Conservation (phyloP, 2,797 vertebrate species). For the Anguilla obscura region DNA sequence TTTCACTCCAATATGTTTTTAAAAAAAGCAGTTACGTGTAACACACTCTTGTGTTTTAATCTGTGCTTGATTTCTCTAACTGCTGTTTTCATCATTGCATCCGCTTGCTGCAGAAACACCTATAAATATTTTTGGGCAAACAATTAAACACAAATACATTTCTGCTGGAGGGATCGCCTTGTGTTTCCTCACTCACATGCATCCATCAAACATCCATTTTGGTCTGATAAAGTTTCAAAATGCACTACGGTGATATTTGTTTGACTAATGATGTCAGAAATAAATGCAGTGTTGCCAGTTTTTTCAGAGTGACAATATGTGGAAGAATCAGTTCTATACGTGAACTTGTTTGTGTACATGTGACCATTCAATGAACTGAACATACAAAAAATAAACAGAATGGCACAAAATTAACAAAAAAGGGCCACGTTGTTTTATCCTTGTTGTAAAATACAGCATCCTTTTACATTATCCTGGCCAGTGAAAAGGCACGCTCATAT, state of each 20-base stretch:
- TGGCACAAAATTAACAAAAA: neutral
- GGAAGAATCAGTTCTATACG: neutral
- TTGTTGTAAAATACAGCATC: neutral
- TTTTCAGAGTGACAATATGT: neutral
- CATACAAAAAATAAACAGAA: neutral
- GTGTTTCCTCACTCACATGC: neutral
- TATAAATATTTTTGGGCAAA: neutral
- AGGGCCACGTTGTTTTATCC: neutral
- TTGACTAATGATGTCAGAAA: constrained; percentile 2
- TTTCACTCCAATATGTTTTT: neutral
- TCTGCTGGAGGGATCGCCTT: neutral
- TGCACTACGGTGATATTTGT: constrained; percentile 12
- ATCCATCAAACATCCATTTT: neutral
- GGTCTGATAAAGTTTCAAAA: constrained; percentile 2
- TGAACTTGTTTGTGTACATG: neutral
- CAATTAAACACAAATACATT: neutral
- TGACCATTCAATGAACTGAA: neutral
- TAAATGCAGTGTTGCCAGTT: neutral
- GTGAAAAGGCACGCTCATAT: neutral
- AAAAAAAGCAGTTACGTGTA: neutral
- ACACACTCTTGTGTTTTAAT: neutral
- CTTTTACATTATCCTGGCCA: neutral
- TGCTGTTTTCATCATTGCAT: neutral
- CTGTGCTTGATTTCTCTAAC: neutral
- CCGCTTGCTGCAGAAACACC: neutral